These are phyloP conservation scores for Anarrhichthys ocellatus DNA, from an alignment of 2,113 vertebrate species.

Conservation along the genomic window DNA sequence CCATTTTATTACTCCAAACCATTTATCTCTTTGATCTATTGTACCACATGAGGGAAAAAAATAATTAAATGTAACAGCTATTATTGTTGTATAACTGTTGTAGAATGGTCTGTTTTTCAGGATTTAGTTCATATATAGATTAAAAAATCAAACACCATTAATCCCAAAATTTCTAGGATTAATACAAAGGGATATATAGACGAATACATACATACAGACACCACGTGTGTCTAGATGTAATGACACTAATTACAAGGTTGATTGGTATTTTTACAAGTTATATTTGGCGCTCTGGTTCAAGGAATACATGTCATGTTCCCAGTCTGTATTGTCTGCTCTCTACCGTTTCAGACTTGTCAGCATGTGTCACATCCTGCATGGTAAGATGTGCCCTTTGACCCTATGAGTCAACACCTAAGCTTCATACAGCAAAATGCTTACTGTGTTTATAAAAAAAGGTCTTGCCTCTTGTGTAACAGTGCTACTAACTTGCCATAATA, in stretches of 20 bases:
- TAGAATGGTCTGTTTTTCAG: background rate
- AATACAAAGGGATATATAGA: background rate
- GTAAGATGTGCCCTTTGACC: constrained; percentile 28
- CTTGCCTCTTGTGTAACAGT: background rate
- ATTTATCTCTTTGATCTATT: background rate
- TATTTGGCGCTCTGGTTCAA: constrained; percentile 8
- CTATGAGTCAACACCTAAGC: constrained; percentile 36
- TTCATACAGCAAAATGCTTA: background rate
- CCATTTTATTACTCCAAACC: background rate
- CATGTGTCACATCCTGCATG: constrained; percentile 16
- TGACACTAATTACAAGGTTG: background rate
- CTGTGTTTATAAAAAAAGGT: constrained; percentile 5
- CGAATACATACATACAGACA: background rate
- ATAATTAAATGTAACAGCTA: too few species aligned
- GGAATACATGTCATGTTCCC: background rate
- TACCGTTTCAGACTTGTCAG: background rate
- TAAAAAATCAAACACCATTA: background rate
- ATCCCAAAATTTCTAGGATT: background rate
- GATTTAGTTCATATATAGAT: background rate
- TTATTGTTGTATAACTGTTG: background rate
- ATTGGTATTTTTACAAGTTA: background rate
- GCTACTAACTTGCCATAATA: background rate
- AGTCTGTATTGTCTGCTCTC: background rate
- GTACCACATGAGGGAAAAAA: background rate
- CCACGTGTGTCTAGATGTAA: background rate